Percentiles rank a stretch among this genome's conserved stretches.
Conservation (phyloP, 92 coral and sea anemone genomes). For the Hydrozoanthus gracilis region DNA sequence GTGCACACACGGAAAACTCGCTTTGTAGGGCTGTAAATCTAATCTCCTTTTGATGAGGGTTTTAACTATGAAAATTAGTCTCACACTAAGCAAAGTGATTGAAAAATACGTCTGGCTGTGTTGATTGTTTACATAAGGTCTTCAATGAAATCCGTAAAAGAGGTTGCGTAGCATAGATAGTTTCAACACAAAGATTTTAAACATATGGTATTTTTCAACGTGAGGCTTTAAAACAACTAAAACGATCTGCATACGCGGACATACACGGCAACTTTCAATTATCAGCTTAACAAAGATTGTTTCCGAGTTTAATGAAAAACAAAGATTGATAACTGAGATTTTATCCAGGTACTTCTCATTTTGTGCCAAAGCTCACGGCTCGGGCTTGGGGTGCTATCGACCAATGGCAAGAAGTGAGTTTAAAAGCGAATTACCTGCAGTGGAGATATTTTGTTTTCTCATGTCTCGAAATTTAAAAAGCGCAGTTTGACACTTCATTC, state of each 20-base stretch:
- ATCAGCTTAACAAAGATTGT: background rate
- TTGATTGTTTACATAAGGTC: constrained; percentile 38
- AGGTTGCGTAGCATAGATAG: background rate
- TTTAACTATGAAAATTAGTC: constrained; percentile 45
- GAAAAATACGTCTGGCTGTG: constrained; percentile 28
- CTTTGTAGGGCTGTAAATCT: constrained; percentile 21
- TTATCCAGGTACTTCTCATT: background rate
- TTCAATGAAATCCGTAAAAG: constrained; percentile 22
- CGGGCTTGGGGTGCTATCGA: background rate
- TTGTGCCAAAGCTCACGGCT: background rate
- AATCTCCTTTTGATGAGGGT: constrained; percentile 46
- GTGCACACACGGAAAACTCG: constrained; percentile 4
- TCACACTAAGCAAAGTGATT: constrained; percentile 45
- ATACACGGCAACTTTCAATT: background rate
- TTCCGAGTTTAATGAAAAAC: constrained; percentile 12
- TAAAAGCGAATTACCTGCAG: constrained; percentile 19
- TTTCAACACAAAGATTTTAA: background rate
- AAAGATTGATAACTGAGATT: background rate
- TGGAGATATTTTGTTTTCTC: constrained; percentile 13
- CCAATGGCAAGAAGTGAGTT: background rate
- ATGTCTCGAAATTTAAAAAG: background rate
- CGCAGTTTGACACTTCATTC: constrained; percentile 29
- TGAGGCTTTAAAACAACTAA: background rate
- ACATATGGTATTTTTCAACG: background rate
- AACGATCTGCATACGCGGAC: background rate